Evolutionary conservation across 2,888 invertebrate species (phyloP).

Genomic region (Geotrupes spiniger): DNA sequence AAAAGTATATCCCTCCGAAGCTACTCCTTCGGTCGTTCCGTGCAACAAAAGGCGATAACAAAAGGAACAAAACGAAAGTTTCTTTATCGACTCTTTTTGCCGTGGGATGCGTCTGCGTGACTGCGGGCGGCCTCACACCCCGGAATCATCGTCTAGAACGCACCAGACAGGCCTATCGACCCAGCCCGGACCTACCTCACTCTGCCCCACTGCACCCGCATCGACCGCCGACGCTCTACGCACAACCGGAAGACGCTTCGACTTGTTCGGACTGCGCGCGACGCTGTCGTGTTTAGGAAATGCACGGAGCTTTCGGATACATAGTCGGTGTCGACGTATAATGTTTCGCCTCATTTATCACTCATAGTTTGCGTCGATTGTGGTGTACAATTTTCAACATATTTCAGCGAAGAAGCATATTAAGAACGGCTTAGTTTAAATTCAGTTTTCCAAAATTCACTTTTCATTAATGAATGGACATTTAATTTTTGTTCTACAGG

Average conservation of each 20-base stretch:
- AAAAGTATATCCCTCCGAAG: too few species aligned
- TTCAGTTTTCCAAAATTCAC: too few species aligned
- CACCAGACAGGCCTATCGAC: constrained; percentile 42
- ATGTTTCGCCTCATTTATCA: too few species aligned
- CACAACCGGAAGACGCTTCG: constrained; percentile 31
- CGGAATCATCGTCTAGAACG: constrained; percentile 26
- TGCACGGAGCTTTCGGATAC: constrained; percentile 8
- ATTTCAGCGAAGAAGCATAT: too few species aligned
- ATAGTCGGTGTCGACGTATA: neutral
- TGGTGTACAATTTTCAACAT: too few species aligned
- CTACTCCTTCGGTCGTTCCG: too few species aligned
- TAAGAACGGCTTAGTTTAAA: too few species aligned
- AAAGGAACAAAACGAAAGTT: constrained; percentile 4
- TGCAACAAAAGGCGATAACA: neutral
- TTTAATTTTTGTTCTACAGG: too few species aligned
- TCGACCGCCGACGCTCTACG: constrained; percentile 30
- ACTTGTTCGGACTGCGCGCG: constrained; percentile 18
- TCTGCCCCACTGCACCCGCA: constrained; percentile 38
- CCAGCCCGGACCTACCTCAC: constrained; percentile 41
- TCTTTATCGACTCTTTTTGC: constrained; percentile 13
- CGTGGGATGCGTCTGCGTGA: constrained; percentile 24
- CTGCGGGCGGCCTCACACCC: constrained; percentile 18
- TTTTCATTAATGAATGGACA: too few species aligned
- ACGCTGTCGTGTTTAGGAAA: constrained; percentile 18
- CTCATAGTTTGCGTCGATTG: too few species aligned